phyloP scores from a whole-genome alignment of 2,797 vertebrate species.

The Catharus ustulatus region DNA sequence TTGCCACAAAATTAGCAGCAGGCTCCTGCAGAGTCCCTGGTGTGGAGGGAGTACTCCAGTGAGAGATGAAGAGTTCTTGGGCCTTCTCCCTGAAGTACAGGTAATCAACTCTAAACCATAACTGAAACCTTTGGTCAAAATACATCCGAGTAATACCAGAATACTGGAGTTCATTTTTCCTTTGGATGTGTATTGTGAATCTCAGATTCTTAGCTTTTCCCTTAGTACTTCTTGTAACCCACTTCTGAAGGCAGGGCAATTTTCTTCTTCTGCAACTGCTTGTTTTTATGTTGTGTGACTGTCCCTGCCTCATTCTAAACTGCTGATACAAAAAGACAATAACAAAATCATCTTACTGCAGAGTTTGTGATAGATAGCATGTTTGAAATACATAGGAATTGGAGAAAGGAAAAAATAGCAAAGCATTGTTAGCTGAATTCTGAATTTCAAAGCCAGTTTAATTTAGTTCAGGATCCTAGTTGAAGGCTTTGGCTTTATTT shows the following conservation, averaged over 20 bases:
- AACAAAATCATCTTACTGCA: neutral
- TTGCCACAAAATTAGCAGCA: neutral
- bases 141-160: neutral
- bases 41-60: neutral
- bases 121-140: neutral
- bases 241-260: neutral
- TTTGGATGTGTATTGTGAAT: neutral
- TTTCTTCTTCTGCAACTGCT: neutral
- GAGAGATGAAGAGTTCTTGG: neutral
- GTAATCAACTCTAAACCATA: neutral
- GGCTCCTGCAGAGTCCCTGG: neutral
- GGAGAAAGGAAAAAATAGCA: neutral
- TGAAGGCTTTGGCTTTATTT: neutral
- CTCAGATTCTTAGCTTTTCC: neutral
- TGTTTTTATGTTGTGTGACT: neutral
- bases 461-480: neutral
- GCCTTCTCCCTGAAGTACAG: neutral
- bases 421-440: neutral
- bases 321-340: neutral
- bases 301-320: neutral
- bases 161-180: neutral
- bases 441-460: neutral
- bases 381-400: neutral
- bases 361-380: neutral
- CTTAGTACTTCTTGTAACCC: neutral